Percentiles rank a stretch among this genome's conserved stretches.
Conservation (phyloP, 2,888 invertebrate genomes). For the Diarsia brunnea region DNA sequence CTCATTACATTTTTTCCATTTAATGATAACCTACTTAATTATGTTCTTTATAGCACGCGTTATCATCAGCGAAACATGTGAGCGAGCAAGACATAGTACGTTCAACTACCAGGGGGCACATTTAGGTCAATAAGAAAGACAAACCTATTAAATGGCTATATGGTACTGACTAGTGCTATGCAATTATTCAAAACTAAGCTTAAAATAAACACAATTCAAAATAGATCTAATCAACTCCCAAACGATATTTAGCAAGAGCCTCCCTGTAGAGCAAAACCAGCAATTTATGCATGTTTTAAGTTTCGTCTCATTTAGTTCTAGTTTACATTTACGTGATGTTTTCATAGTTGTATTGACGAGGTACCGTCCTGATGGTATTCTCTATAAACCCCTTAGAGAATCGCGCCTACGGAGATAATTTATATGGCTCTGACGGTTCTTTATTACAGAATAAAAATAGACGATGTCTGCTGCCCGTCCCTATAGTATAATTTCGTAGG, state of each 20-base stretch:
- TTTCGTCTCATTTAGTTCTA: background rate
- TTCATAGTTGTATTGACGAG: background rate
- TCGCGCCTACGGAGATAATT: background rate
- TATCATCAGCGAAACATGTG: background rate
- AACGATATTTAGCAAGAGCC: too few species aligned
- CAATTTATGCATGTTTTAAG: background rate
- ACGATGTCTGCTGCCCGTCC: background rate
- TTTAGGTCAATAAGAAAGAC: background rate
- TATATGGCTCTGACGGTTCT: background rate
- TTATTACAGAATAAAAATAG: background rate
- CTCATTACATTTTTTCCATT: constrained; percentile 28
- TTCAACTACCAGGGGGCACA: too few species aligned
- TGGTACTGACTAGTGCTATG: background rate
- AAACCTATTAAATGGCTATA: background rate
- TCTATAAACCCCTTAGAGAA: too few species aligned
- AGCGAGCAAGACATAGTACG: too few species aligned
- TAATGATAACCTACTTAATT: constrained; percentile 41
- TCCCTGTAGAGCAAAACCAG: too few species aligned
- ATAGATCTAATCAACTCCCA: too few species aligned
- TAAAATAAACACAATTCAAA: too few species aligned
- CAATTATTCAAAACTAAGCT: too few species aligned
- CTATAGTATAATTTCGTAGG: background rate
- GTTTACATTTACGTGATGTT: background rate
- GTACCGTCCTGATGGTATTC: too few species aligned
- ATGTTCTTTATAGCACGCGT: background rate